Base-by-base conservation (phyloP, 2,888 invertebrate species). In the Chymomyza caudatula region DNA sequence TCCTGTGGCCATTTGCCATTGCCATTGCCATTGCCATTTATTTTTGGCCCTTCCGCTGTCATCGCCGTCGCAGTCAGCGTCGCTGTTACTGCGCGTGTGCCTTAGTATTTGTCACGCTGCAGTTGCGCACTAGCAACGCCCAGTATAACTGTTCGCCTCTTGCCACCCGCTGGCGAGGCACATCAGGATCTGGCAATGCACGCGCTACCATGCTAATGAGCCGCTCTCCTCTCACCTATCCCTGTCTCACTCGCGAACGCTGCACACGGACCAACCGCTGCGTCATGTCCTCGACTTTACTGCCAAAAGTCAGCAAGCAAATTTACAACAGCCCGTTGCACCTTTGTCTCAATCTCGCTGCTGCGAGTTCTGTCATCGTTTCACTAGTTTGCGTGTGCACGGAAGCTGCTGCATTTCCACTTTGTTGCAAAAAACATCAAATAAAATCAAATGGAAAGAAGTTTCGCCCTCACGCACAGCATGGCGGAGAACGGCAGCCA, bases 261-360 rank as follows among this genome's bases (percentile, higher is more conserved):
- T 44, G 37, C 25, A 29, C 25, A 8, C 51, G 62, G 74, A 76
- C 79, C 76, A 47, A 70, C 84, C 65, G 81, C 86, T 80, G 80
- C 17, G 81, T 61, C 13, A 43, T 65, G 81, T 80, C 84, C 81
- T 80, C 71, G 65, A 67, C 13, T 43, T 25, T 78, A 72, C 63
- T 56, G 67, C 51, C 65, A 43, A 64, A 66, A 72, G 76, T 69
- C 76, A 68, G 67, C 19, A 53, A 60, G 20, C 44, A 47, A 47
- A 47, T 13, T 47, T 47, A 47, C 44, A 15, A 47, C 44, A 17
- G 17, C n/a, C 44, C n/a, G 17, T 15, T 44, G 44, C 29, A 37
- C 29, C 37, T 37, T 17, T 56, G 19, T 47, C 17, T 22, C 49
- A 42, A 20, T 47, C 54, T 13, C 52, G 43, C 22, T 23, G 0